phyloP scores from a whole-genome alignment of 2,888 invertebrate genomes.

The Invenusta paracnida region DNA sequence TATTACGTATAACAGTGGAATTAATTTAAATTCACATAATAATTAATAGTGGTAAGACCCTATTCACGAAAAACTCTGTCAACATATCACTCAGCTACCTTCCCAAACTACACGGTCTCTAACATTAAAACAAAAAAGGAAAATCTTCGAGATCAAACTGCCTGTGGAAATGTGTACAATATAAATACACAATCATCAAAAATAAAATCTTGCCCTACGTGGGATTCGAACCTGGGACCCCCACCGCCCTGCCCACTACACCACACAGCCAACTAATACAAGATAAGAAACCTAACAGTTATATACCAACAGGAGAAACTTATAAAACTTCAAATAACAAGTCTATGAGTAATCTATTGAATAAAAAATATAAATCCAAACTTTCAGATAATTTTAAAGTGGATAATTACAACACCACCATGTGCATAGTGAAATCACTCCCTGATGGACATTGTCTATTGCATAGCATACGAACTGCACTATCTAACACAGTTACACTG shows the following conservation, averaged over 20 bases:
- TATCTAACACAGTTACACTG: conserved; percentile 27
- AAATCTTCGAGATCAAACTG: background rate
- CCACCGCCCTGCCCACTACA: background rate
- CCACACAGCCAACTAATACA: conserved; percentile 3
- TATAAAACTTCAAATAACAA: conserved; percentile 15
- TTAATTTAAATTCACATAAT: background rate
- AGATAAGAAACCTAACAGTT: background rate
- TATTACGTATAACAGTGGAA: background rate
- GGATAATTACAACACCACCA: background rate
- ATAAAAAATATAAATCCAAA: background rate
- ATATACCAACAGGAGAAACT: conserved; percentile 16
- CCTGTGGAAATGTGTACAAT: background rate
- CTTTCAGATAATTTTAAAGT: background rate
- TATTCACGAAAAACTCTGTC: too few species aligned
- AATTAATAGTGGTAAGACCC: too few species aligned
- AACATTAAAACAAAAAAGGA: background rate
- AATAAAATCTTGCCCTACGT: background rate
- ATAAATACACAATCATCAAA: background rate
- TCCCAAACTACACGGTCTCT: background rate
- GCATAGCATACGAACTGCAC: conserved; percentile 8
- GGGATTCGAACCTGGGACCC: background rate
- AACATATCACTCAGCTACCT: background rate
- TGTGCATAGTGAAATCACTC: conserved; percentile 4
- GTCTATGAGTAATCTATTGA: background rate
- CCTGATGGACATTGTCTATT: background rate